Percentiles rank a stretch among this genome's conserved stretches.
These are phyloP conservation scores for Procavia capensis DNA, from an alignment of 2,113 vertebrate species.

Conservation along the genomic window DNA sequence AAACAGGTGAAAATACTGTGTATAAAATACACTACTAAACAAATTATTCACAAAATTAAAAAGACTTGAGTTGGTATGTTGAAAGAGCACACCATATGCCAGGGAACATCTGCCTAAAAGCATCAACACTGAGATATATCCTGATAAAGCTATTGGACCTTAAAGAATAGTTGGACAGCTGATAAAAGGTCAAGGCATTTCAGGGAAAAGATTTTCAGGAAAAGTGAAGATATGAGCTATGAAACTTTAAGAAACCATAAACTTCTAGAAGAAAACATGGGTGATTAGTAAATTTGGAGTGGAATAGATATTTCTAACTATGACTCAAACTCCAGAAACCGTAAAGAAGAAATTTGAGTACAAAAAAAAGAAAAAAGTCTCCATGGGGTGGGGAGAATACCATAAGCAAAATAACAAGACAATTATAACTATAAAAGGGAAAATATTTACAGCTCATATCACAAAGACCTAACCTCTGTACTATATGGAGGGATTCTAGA, in stretches of 20 bases:
- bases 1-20: not conserved
- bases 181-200: not conserved
- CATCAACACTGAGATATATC: not conserved
- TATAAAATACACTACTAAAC: not conserved
- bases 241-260: not conserved
- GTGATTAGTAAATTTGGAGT: not conserved
- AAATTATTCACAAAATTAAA: conserved; percentile 19
- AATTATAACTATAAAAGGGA: not conserved
- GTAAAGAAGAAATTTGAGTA: not conserved
- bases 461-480: not conserved
- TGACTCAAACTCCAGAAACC: not conserved
- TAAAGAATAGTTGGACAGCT: not conserved
- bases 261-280: not conserved
- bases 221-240: not conserved
- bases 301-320: not conserved
- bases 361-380: not conserved
- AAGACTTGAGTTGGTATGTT: not conserved
- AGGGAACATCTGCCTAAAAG: not conserved
- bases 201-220: not conserved
- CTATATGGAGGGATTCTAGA: not conserved
- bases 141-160: not conserved
- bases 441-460: not conserved
- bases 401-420: not conserved
- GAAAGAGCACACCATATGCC: not conserved
- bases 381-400: not conserved